Percentiles rank a stretch among this genome's conserved stretches.
Conservation (phyloP, 2,888 invertebrate species). For the Eilema griseolum region DNA sequence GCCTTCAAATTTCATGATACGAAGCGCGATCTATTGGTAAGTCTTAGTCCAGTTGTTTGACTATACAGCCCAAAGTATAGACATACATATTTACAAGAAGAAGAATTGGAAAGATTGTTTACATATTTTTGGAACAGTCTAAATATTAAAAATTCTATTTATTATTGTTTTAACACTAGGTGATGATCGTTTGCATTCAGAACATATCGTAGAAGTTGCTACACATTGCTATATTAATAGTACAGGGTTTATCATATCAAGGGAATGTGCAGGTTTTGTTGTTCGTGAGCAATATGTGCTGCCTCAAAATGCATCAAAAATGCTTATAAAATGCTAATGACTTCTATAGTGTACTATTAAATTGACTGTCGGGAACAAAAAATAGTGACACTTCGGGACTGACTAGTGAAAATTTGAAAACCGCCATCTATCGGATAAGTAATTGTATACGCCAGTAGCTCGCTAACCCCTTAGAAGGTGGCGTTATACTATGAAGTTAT, state of each 20-base stretch:
- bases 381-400: too few relatives aligned
- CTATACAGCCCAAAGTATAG: neutral
- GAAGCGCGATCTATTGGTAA: too few relatives aligned
- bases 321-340: conserved; percentile 2
- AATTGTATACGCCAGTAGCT: too few relatives aligned
- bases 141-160: conserved; percentile 17
- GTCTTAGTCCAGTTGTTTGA: neutral
- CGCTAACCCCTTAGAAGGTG: too few relatives aligned
- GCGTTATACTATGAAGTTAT: too few relatives aligned
- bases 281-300: conserved; percentile 45
- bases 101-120: conserved; percentile 12
- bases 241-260: conserved; percentile 37
- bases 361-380: neutral
- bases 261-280: conserved; percentile 55
- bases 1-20: too few relatives aligned
- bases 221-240: conserved; percentile 33
- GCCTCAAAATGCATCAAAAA: conserved; percentile 64
- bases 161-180: conserved; percentile 41
- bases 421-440: too few relatives aligned
- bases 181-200: conserved; percentile 78
- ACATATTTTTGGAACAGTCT: conserved; percentile 8
- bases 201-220: conserved; percentile 67
- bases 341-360: neutral
- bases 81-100: too few relatives aligned
- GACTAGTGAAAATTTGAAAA: too few relatives aligned